Conservation (phyloP, 2,113 vertebrate genomes). For the Archilochus colubris region DNA sequence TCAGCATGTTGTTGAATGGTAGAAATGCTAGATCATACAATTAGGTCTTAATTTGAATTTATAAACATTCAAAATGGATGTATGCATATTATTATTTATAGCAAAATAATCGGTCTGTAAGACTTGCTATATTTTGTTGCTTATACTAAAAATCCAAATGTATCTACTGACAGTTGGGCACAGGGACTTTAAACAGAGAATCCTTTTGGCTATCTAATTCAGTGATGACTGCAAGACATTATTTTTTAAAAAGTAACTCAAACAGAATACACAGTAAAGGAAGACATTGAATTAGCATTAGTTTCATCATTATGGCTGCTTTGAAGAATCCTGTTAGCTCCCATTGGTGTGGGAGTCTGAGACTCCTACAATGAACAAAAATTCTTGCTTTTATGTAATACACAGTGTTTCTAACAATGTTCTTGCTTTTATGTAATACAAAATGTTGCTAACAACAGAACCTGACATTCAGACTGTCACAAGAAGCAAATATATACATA, state of each 20-base stretch:
- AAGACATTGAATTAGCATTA: not conserved
- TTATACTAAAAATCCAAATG: not conserved
- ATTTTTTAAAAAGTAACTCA: not conserved
- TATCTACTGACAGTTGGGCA: not conserved
- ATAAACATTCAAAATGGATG: not conserved
- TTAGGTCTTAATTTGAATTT: not conserved
- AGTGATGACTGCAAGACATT: not conserved
- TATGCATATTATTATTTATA: not conserved
- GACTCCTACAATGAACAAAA: constrained; percentile 62
- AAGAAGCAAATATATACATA: not conserved
- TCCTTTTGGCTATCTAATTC: not conserved
- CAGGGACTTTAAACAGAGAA: not conserved
- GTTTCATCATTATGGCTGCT: not conserved
- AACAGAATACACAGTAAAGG: not conserved
- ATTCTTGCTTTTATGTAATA: constrained; percentile 58
- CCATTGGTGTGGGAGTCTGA: constrained; percentile 37
- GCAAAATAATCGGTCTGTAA: not conserved
- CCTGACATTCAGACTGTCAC: not conserved
- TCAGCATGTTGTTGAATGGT: not conserved
- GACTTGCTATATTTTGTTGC: not conserved
- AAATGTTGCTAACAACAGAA: not conserved
- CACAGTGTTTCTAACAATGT: not conserved
- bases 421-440: constrained; percentile 42
- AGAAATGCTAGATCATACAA: not conserved
- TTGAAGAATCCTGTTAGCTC: constrained; percentile 3